Evolutionary conservation across 2,113 vertebrate genomes (phyloP).

Genomic region (Syngnathus typhle): DNA sequence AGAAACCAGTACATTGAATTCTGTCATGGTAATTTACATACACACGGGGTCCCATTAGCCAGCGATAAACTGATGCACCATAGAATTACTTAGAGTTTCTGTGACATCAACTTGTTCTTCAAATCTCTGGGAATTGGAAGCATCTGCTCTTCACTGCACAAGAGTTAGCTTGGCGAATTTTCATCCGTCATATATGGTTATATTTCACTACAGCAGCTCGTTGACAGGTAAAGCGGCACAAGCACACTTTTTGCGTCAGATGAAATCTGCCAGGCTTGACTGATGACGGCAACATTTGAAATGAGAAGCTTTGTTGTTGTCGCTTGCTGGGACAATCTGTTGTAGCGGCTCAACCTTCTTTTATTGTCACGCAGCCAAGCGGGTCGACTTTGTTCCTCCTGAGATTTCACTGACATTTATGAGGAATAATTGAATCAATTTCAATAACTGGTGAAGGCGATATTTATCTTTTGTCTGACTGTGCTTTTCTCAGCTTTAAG

Average conservation of each 20-base stretch:
- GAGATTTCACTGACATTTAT: constrained; percentile 12
- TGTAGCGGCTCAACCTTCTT: constrained; percentile 11
- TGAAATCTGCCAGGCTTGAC: constrained; percentile 32
- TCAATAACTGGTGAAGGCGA: background rate
- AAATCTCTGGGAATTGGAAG: background rate
- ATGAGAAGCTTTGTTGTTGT: constrained; percentile 25
- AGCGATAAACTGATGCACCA: background rate
- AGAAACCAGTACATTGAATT: background rate
- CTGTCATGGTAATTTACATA: background rate
- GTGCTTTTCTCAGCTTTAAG: background rate
- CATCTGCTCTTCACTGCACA: background rate
- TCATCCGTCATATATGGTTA: constrained; percentile 9
- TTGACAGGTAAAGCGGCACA: constrained; percentile 14
- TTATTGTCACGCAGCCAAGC: constrained; percentile 11
- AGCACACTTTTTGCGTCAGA: constrained; percentile 10
- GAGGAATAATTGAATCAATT: constrained; percentile 8
- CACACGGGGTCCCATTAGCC: background rate
- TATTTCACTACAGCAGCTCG: constrained; percentile 12
- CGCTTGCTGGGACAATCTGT: constrained; percentile 16
- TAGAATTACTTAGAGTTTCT: background rate
- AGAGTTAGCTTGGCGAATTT: background rate
- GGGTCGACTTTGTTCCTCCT: constrained; percentile 2
- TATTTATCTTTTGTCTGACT: background rate
- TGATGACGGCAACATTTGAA: constrained; percentile 24
- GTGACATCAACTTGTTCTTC: background rate